Percentiles rank a stretch among this genome's conserved stretches.
These are phyloP conservation scores for Acarapis woodi DNA, from an alignment of 1,140 invertebrate species.

Conservation along the genomic window DNA sequence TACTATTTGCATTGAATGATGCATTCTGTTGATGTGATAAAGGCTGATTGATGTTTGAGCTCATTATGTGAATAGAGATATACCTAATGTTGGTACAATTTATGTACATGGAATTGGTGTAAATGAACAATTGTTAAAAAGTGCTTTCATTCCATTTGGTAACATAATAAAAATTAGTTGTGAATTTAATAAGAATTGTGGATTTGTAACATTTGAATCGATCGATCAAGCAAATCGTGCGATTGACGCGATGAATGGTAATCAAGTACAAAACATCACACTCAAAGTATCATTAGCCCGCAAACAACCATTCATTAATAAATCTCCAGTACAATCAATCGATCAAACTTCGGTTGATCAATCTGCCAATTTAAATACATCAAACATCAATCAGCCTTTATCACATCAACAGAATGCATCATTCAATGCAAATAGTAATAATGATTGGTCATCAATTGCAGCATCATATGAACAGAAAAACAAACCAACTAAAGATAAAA, in stretches of 20 bases:
- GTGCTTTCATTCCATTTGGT: constrained; percentile 42
- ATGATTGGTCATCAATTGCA: background rate
- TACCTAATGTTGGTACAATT: constrained; percentile 44
- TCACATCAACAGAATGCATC: no score
- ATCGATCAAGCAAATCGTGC: constrained; percentile 53
- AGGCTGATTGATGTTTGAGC: constrained; percentile 20
- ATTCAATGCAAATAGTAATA: no score
- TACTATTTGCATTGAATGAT: no score
- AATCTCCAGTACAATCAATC: no score
- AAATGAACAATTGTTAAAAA: constrained; percentile 47
- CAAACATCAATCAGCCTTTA: constrained; percentile 20
- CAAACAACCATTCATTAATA: constrained; percentile 45
- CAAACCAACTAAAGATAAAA: no score
- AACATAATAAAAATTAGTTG: constrained; percentile 59
- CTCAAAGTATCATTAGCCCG: constrained; percentile 49
- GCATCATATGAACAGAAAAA: no score
- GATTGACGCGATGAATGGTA: constrained; percentile 56
- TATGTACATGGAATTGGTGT: constrained; percentile 51
- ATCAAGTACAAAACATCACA: constrained; percentile 40
- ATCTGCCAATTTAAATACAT: constrained; percentile 12
- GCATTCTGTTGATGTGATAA: no score
- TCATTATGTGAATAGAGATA: constrained; percentile 20
- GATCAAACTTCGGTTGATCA: constrained; percentile 39
- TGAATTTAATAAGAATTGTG: constrained; percentile 62
- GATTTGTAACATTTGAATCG: constrained; percentile 75